These are phyloP conservation scores for Callinectes sapidus DNA, from an alignment of 2,888 invertebrate genomes.

Conservation along the genomic window DNA sequence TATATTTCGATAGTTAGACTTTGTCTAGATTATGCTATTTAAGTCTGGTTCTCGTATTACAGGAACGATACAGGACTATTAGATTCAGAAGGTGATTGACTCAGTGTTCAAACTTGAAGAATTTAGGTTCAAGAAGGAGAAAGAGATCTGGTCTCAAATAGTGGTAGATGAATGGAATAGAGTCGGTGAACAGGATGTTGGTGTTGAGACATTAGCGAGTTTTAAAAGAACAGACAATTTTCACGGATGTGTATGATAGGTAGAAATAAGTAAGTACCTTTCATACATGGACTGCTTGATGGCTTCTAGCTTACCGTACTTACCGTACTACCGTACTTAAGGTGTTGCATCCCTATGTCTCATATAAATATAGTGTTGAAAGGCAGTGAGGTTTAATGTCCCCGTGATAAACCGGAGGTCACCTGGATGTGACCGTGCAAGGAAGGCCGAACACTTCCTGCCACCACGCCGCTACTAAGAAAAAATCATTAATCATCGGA, in stretches of 20 bases:
- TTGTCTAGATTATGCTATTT: too few relatives aligned
- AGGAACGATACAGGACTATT: too few relatives aligned
- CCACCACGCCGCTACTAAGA: not conserved
- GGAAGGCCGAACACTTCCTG: not conserved
- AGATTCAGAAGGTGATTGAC: too few relatives aligned
- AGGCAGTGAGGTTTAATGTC: not conserved
- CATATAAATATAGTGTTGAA: too few relatives aligned
- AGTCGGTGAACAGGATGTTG: not conserved
- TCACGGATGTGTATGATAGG: not conserved
- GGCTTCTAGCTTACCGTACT: too few relatives aligned
- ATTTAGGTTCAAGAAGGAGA: not conserved
- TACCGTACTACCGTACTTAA: too few relatives aligned
- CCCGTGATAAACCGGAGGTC: not conserved
- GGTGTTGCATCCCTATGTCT: too few relatives aligned
- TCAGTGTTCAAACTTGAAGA: not conserved
- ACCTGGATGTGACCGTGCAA: not conserved
- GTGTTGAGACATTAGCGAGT: not conserved
- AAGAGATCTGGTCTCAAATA: not conserved
- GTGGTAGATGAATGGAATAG: not conserved
- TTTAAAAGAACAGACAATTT: not conserved
- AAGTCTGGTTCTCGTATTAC: too few relatives aligned
- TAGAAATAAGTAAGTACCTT: not conserved
- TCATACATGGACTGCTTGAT: not conserved
- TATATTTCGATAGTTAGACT: too few relatives aligned
- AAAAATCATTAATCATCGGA: not conserved